phyloP scores from a whole-genome alignment of 2,113 vertebrate species.

The Eubucco bourcierii region DNA sequence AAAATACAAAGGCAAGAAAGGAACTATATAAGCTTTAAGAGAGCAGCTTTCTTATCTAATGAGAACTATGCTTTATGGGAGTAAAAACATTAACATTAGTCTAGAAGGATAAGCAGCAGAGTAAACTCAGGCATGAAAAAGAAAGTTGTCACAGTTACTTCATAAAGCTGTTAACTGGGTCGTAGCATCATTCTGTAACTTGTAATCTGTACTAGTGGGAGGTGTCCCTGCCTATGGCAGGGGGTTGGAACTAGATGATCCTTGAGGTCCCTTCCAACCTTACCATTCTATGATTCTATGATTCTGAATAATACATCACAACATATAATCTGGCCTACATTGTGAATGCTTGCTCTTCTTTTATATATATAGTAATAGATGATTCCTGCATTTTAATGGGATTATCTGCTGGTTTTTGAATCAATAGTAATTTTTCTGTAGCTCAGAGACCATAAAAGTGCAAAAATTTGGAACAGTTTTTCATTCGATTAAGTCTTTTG shows the following conservation, averaged over 20 bases:
- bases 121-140: background rate
- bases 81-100: background rate
- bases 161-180: background rate
- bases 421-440: background rate
- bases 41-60: background rate
- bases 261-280: too few relatives aligned
- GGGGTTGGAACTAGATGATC: too few relatives aligned
- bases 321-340: background rate
- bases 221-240: too few relatives aligned
- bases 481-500: background rate
- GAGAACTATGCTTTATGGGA: background rate
- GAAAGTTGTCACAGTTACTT: background rate
- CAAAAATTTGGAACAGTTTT: background rate
- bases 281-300: too few relatives aligned
- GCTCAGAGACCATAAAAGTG: background rate
- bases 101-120: background rate
- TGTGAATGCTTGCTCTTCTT: background rate
- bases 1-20: background rate
- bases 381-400: background rate
- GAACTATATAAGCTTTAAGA: background rate
- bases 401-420: background rate
- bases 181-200: background rate
- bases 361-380: background rate
- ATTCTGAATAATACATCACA: background rate
- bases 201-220: too few relatives aligned